phyloP scores from a whole-genome alignment of 2,888 invertebrate genomes.

The Crocallis elinguaria region DNA sequence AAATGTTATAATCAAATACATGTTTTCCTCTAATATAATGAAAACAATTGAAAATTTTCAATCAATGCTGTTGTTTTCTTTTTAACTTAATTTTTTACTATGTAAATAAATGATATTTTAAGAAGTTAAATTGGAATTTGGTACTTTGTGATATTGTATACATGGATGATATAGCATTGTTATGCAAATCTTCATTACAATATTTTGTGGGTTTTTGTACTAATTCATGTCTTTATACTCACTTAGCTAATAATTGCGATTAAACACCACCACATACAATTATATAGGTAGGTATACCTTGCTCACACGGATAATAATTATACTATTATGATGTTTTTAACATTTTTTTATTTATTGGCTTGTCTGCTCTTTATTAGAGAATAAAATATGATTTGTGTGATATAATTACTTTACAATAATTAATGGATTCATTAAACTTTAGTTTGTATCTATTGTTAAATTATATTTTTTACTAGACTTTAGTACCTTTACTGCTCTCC shows the following conservation, averaged over 20 bases:
- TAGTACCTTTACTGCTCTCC: slow-evolving; percentile 54
- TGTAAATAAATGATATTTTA: slow-evolving; percentile 18
- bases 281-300: not conserved
- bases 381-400: slow-evolving; percentile 70
- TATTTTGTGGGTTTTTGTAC: not conserved
- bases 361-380: slow-evolving; percentile 49
- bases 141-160: not conserved
- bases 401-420: slow-evolving; percentile 71
- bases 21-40: not conserved
- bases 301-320: slow-evolving; percentile 23
- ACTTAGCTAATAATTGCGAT: not conserved
- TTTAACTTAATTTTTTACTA: not conserved
- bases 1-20: slow-evolving; percentile 10
- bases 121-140: slow-evolving; percentile 2
- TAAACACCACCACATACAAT: slow-evolving; percentile 50
- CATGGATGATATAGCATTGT: slow-evolving; percentile 7
- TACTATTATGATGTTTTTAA: slow-evolving; percentile 23
- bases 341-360: slow-evolving; percentile 62
- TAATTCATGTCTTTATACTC: not conserved
- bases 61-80: not conserved
- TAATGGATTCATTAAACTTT: slow-evolving; percentile 56
- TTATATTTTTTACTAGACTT: slow-evolving; percentile 49
- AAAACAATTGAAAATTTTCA: not conserved
- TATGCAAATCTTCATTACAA: not conserved
- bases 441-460: slow-evolving; percentile 59